Percentiles rank a stretch among this genome's conserved stretches.
Evolutionary conservation across 2,797 vertebrate genomes (phyloP).

Genomic region (Poecilia wingei): DNA sequence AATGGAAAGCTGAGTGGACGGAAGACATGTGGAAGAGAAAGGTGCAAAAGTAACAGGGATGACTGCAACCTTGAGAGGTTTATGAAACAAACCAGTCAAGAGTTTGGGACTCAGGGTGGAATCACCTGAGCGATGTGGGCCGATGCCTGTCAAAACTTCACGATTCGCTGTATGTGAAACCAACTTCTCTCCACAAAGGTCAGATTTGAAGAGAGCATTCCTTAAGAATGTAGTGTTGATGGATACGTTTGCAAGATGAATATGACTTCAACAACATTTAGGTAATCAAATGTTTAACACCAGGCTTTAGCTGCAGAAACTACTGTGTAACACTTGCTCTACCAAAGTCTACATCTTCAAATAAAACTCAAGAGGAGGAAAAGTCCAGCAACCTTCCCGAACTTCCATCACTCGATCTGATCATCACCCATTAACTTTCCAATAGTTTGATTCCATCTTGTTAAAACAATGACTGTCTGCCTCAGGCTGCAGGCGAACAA

Average conservation of each 20-base stretch:
- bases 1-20: background rate
- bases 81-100: background rate
- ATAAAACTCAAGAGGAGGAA: conserved; percentile 36
- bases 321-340: background rate
- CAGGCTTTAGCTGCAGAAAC: background rate
- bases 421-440: conserved; percentile 49
- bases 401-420: conserved; percentile 50
- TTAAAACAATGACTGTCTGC: conserved; percentile 23
- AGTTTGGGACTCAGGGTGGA: background rate
- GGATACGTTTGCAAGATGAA: conserved; percentile 31
- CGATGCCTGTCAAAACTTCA: background rate
- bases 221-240: conserved; percentile 20
- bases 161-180: conserved; percentile 20
- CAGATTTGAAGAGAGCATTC: too few relatives aligned
- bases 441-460: conserved; percentile 36
- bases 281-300: background rate
- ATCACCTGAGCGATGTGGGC: background rate
- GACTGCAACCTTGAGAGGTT: background rate
- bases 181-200: conserved; percentile 7
- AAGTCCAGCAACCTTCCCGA: conserved; percentile 44
- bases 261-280: background rate
- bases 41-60: background rate
- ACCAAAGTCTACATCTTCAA: background rate
- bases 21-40: background rate
- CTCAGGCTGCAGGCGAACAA: conserved; percentile 23